Conservation (phyloP, 2,797 vertebrate genomes). For the Zonotrichia albicollis region DNA sequence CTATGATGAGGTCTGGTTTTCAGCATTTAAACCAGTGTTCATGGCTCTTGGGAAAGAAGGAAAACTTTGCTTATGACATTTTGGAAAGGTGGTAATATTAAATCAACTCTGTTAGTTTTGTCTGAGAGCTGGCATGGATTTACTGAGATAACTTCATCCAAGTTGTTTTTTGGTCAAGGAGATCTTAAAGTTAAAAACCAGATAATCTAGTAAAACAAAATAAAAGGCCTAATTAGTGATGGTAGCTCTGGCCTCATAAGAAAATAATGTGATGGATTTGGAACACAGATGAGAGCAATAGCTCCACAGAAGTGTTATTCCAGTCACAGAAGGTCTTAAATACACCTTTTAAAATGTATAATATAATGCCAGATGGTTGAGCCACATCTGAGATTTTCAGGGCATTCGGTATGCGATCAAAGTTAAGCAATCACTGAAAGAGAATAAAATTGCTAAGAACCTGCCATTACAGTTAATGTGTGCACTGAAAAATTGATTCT, state of each 20-base stretch:
- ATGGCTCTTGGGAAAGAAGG: not conserved
- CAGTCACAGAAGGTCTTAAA: slow-evolving; percentile 55
- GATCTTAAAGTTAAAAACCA: slow-evolving; percentile 58
- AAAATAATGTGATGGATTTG: slow-evolving; percentile 60
- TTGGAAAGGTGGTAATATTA: not conserved
- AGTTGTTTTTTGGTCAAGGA: slow-evolving; percentile 1
- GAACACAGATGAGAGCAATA: slow-evolving; percentile 56
- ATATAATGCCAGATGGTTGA: slow-evolving; percentile 43
- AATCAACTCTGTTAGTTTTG: not conserved
- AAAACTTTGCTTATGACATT: not conserved
- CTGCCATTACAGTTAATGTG: slow-evolving; percentile 7
- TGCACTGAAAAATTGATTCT: slow-evolving; percentile 8
- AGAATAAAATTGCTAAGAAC: slow-evolving; percentile 15
- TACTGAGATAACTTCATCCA: slow-evolving; percentile 19
- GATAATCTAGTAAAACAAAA: slow-evolving; percentile 68
- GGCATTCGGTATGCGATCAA: not conserved
- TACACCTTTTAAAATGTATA: slow-evolving; percentile 52
- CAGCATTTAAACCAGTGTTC: not conserved
- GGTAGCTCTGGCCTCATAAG: slow-evolving; percentile 41
- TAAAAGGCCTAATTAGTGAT: slow-evolving; percentile 59
- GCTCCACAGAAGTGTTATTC: slow-evolving; percentile 55
- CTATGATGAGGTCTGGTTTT: not conserved
- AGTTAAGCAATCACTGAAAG: slow-evolving; percentile 16
- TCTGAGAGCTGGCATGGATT: not conserved
- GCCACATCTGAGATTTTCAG: slow-evolving; percentile 48